Evolutionary conservation across 2,797 vertebrate species (phyloP).

Genomic region (Helicolenus hilgendorfi): DNA sequence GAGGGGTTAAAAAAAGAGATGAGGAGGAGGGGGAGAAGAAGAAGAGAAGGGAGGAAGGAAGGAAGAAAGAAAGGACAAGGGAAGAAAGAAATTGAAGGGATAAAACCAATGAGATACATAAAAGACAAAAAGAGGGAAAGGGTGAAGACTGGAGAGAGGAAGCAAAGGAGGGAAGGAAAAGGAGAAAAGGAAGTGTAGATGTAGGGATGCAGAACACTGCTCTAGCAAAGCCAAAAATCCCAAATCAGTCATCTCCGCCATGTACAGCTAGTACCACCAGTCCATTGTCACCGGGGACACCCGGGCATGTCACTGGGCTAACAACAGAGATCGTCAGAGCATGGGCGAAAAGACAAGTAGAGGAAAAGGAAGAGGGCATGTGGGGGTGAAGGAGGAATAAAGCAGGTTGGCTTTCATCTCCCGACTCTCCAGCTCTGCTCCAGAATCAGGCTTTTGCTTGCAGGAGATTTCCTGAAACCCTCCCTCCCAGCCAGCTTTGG

Average conservation of each 20-base stretch:
- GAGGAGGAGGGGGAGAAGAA: background rate
- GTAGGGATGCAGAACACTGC: constrained; percentile 30
- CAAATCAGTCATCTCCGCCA: constrained; percentile 47
- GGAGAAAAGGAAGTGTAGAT: background rate
- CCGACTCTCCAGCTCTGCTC: constrained; percentile 20
- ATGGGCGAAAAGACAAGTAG: background rate
- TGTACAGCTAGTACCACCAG: constrained; percentile 49
- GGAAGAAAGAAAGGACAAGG: background rate
- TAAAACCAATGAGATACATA: background rate
- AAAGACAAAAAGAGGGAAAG: background rate
- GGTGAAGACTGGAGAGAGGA: background rate
- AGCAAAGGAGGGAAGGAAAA: background rate
- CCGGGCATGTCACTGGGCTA: constrained; percentile 37
- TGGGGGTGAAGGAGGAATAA: constrained; percentile 21
- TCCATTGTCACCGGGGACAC: constrained; percentile 58
- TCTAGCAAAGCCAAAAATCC: constrained; percentile 46
- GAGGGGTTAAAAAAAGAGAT: background rate
- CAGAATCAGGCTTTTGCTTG: constrained; percentile 38
- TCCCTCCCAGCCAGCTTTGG: constrained; percentile 37
- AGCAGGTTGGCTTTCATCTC: constrained; percentile 52
- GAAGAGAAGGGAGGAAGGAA: constrained; percentile 7
- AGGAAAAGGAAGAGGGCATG: background rate
- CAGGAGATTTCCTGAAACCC: constrained; percentile 53
- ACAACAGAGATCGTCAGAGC: constrained; percentile 33
- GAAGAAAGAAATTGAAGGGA: background rate